phyloP scores from a whole-genome alignment of 2,888 invertebrate genomes.

The Andrena marginata region DNA sequence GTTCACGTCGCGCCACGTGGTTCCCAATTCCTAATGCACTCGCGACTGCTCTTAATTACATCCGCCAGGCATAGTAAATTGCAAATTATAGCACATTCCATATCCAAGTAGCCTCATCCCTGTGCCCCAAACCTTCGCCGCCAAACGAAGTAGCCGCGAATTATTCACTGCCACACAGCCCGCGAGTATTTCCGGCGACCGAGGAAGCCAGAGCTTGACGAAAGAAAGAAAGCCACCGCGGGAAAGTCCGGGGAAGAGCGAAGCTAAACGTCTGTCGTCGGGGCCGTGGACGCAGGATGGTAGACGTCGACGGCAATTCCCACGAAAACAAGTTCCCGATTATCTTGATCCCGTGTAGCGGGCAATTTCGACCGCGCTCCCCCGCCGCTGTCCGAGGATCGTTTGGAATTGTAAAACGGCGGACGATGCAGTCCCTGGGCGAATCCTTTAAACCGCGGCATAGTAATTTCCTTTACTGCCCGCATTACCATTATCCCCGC shows the following conservation, averaged over 20 bases:
- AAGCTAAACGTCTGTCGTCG: background rate
- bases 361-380: constrained; percentile 20
- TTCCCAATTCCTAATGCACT: constrained; percentile 3
- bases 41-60: constrained; percentile 6
- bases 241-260: background rate
- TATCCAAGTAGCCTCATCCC: background rate
- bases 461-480: constrained; percentile 67
- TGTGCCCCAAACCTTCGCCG: background rate
- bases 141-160: background rate
- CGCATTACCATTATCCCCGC: constrained; percentile 60
- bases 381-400: constrained; percentile 2
- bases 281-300: background rate
- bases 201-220: background rate
- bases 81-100: background rate
- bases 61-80: constrained; percentile 13
- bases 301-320: background rate
- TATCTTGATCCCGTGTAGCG: constrained; percentile 28
- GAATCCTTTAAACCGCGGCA: constrained; percentile 62
- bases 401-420: constrained; percentile 48
- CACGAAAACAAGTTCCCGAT: constrained; percentile 26
- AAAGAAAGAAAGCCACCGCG: background rate
- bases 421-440: constrained; percentile 34
- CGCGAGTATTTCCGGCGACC: background rate
- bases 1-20: constrained; percentile 30
- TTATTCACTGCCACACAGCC: background rate